Conservation (phyloP, 2,113 vertebrate genomes). For the Struthidea cinerea region DNA sequence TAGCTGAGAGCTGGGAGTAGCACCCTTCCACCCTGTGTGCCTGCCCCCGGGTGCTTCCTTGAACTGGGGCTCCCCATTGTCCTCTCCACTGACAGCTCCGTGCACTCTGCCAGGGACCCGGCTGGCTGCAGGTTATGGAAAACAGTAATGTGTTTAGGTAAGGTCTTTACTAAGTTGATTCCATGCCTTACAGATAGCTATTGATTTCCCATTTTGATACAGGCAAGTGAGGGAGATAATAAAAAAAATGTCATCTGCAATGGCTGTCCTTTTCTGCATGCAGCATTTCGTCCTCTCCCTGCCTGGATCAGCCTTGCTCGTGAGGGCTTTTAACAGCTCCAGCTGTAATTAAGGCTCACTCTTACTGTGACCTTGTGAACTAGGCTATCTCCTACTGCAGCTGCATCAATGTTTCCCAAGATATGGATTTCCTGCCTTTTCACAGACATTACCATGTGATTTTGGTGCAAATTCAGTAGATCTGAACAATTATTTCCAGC, state of each 20-base stretch:
- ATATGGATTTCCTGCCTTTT: neutral
- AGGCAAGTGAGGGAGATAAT: neutral
- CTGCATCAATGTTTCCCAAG: neutral
- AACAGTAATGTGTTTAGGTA: neutral
- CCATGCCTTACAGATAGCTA: neutral
- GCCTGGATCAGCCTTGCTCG: neutral
- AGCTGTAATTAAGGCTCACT: neutral
- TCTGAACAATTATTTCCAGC: neutral
- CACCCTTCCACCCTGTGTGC: neutral
- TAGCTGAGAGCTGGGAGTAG: neutral
- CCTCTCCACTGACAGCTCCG: neutral
- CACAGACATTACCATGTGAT: neutral
- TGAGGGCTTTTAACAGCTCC: neutral
- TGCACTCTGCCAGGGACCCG: neutral
- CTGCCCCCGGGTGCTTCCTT: neutral
- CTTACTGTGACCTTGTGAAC: neutral
- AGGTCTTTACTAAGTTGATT: neutral
- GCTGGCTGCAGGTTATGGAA: neutral
- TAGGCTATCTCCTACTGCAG: neutral
- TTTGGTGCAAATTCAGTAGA: neutral
- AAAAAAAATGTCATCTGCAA: neutral
- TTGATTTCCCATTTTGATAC: conserved; percentile 6
- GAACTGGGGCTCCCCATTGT: neutral
- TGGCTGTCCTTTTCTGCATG: neutral
- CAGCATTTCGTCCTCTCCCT: neutral